These are phyloP conservation scores for Heteromurus nitidus DNA, from an alignment of 2,888 invertebrate genomes.

Conservation along the genomic window DNA sequence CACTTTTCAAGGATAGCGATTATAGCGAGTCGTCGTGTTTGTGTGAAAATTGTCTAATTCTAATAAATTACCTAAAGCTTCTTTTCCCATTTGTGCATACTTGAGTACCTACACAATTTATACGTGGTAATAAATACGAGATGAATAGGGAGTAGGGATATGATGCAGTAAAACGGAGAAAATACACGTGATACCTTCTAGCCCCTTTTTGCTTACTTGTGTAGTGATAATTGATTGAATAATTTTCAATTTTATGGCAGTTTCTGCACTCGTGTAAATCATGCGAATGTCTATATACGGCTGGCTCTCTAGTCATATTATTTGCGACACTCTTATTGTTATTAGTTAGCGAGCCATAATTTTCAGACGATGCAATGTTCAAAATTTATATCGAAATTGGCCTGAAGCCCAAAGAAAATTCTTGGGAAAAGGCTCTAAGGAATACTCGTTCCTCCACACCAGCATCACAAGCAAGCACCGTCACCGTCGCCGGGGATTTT, in stretches of 20 bases:
- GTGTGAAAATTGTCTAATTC: not conserved
- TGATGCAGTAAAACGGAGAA: no score
- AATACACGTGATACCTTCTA: no score
- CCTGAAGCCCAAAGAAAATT: slow-evolving; percentile 8
- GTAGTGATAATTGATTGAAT: not conserved
- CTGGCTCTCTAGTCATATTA: no score
- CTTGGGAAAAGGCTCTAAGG: no score
- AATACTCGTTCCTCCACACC: no score
- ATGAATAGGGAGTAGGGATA: no score
- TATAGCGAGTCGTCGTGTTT: no score
- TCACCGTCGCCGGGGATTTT: no score
- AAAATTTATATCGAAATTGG: slow-evolving; percentile 15
- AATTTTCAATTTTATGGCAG: not conserved
- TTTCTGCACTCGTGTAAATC: not conserved
- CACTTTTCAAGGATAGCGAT: not conserved
- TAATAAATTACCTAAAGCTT: slow-evolving; percentile 6
- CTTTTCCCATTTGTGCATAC: not conserved
- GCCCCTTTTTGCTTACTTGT: not conserved
- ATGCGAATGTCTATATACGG: not conserved
- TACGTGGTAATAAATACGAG: not conserved
- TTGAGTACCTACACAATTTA: not conserved
- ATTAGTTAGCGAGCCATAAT: not conserved
- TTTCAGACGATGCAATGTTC: not conserved
- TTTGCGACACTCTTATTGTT: not conserved
- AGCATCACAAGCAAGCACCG: no score